Conservation (phyloP, 53 echinoderm and acorn worm species). For the Luidia sarsii region DNA sequence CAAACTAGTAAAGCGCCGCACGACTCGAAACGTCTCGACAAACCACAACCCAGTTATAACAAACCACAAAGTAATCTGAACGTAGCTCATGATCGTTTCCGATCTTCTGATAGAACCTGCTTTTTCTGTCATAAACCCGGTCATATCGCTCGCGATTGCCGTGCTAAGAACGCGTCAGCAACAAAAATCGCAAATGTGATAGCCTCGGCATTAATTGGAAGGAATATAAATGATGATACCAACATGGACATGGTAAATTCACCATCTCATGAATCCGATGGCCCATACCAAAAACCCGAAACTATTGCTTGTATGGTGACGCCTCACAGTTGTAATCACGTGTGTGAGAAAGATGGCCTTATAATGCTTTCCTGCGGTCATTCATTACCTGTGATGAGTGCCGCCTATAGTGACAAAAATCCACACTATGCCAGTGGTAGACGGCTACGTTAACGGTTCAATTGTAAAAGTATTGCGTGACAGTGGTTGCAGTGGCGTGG, state of each 20-base stretch:
- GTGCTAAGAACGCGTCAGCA: neutral
- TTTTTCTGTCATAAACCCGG: neutral
- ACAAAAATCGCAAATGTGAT: constrained; percentile 2
- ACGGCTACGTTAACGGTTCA: constrained; percentile 22
- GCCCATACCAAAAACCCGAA: neutral
- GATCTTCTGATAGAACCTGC: neutral
- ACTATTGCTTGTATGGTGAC: constrained; percentile 17
- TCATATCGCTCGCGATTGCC: neutral
- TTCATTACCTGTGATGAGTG: constrained; percentile 27
- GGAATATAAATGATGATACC: neutral
- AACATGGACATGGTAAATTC: neutral
- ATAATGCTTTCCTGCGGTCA: constrained; percentile 32
- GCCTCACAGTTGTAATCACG: neutral
- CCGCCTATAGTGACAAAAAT: constrained; percentile 7
- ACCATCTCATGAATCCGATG: neutral
- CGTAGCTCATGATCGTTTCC: neutral
- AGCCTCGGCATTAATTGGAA: neutral
- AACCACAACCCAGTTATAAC: neutral
- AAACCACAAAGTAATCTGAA: neutral
- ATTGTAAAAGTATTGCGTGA: constrained; percentile 32
- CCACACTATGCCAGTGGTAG: constrained; percentile 30
- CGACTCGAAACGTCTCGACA: neutral
- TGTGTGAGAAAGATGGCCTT: constrained; percentile 17
- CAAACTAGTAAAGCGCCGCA: neutral
- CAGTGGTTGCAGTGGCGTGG: constrained; percentile 49